Evolutionary conservation across 2,888 invertebrate species (phyloP).

Genomic region (Abscondita cerata): DNA sequence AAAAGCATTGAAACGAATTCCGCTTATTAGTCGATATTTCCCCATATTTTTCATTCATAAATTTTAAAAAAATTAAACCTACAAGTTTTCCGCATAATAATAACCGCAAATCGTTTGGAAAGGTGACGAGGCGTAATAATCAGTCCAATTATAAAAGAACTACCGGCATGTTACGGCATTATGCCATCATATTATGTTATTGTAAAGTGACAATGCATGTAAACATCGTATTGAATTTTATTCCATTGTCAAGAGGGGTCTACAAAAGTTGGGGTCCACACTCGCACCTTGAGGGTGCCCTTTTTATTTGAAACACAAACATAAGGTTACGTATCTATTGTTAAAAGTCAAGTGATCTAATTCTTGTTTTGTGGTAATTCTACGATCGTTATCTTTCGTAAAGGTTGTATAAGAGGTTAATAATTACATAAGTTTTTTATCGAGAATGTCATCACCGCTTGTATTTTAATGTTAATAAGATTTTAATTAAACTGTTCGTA

Average conservation of each 20-base stretch:
- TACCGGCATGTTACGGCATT: constrained; percentile 50
- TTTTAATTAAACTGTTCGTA: too few relatives aligned
- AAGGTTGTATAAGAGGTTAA: constrained; percentile 20
- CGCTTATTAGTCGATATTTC: constrained; percentile 14
- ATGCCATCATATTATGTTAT: constrained; percentile 52
- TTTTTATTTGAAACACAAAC: constrained; percentile 24
- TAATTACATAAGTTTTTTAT: constrained; percentile 24
- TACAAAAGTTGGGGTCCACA: constrained; percentile 38
- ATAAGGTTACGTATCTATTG: constrained; percentile 43
- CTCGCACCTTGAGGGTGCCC: constrained; percentile 36
- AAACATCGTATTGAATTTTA: constrained; percentile 53
- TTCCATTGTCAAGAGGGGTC: constrained; percentile 38
- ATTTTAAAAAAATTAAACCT: constrained; percentile 20
- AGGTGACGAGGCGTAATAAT: constrained; percentile 55
- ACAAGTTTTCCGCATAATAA: constrained; percentile 29
- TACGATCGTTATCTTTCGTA: constrained; percentile 26
- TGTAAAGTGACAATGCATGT: constrained; percentile 52
- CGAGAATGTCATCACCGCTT: constrained; percentile 24
- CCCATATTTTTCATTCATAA: constrained; percentile 24
- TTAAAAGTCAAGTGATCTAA: constrained; percentile 53
- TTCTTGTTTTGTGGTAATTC: constrained; percentile 31
- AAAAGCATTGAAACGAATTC: not conserved
- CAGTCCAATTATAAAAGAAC: constrained; percentile 54
- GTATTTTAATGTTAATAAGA: constrained; percentile 19
- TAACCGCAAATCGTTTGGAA: constrained; percentile 37